Evolutionary conservation across 2,888 invertebrate species (phyloP), one percentile per base, ranked within the genome.

Genomic region (Notodonta dromedarius): DNA sequence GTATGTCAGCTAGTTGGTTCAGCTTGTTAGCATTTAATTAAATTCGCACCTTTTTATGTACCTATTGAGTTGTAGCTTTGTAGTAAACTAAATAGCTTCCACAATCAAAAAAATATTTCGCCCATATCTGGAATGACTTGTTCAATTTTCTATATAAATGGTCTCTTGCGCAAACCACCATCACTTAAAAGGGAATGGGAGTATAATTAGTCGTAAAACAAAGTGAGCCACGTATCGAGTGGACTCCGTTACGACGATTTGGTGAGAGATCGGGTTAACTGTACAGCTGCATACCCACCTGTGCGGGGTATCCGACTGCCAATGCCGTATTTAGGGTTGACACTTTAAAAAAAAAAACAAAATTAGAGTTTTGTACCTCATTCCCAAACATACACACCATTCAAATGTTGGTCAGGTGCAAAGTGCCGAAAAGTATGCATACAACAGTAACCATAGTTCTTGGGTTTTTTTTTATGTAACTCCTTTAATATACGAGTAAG

Each of bases 181-280:
- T n/a, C 46, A 46, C 46, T 16, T 50, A 50, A 52, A 52, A 52
- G 52, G 32, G 52, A 52, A 24, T 35, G 32, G 32, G 32, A 24
- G 32, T 13, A 52, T 52, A 52, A 52, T 52, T 52, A 52, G 52
- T 32, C 52, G 52, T 52, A 52, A 52, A 52, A 52, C 52, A 52
- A 52, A 52, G 52, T 52, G 24, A 24, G 32, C 32, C 32, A 52
- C 32, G 12, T 12, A 32, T 52, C 52, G 32, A 52, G 32, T 32
- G 9, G 52, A 52, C 24, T 52, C 52, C 52, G 52, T 52, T 35
- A 52, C 52, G 9, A 14, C 52, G 52, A 32, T 52, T 52, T 35
- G 52, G 52, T 52, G 32, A 52, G 52, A 14, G 52, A 52, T 52
- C 52, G 24, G 16, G 4, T 46, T n/a, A 46, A 46, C 46, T 46